Conservation (phyloP, 2,113 vertebrate genomes). For the human region DNA sequence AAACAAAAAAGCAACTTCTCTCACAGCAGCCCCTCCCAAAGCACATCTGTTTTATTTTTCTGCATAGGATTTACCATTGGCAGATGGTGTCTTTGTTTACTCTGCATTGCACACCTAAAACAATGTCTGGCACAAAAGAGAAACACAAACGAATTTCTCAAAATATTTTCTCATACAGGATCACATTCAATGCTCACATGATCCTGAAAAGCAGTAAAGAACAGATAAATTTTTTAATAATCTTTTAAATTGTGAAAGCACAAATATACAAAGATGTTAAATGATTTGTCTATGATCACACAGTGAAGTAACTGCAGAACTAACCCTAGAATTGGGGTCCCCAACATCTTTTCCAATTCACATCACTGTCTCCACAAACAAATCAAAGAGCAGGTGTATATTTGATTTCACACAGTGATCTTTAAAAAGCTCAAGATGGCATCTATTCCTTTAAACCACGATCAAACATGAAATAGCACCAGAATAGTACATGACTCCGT, state of each 20-base stretch:
- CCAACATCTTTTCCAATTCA: conserved; percentile 37
- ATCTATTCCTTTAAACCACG: conserved; percentile 43
- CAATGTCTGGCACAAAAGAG: background rate
- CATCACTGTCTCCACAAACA: background rate
- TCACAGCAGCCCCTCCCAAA: background rate
- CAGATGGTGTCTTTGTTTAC: background rate
- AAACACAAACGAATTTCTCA: conserved; percentile 40
- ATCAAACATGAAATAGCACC: conserved; percentile 17
- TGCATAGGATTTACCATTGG: background rate
- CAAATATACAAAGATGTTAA: conserved; percentile 30
- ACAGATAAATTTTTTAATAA: background rate
- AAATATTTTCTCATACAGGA: conserved; percentile 36
- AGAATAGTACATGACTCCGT: background rate
- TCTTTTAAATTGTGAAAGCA: conserved; percentile 17
- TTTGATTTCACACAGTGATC: conserved; percentile 43
- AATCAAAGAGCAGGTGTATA: conserved; percentile 19
- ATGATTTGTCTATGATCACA: background rate
- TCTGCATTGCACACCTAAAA: background rate
- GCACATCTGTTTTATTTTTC: background rate
- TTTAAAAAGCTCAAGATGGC: conserved; percentile 48
- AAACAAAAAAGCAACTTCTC: background rate
- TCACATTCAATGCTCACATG: background rate
- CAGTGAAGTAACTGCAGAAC: background rate
- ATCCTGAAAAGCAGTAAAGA: background rate
- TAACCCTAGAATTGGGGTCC: background rate